Evolutionary conservation across 2,888 invertebrate species (phyloP).

Genomic region (Parochlus steinenii): DNA sequence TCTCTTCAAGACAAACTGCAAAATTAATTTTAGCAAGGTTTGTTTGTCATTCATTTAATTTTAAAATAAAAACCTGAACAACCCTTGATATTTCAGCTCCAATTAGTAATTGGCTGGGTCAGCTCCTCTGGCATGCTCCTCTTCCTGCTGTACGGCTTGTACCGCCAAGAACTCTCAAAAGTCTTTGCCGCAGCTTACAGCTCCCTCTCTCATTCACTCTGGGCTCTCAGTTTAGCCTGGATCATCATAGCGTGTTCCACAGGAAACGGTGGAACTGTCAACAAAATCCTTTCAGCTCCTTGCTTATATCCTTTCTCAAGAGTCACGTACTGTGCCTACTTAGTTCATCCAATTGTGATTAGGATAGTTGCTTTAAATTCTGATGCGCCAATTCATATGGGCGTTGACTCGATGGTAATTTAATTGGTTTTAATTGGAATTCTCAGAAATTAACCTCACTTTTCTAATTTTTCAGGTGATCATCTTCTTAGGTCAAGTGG

Average conservation of each 20-base stretch:
- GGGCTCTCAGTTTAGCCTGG: constrained; percentile 69
- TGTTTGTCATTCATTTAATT: background rate
- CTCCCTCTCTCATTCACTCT: constrained; percentile 64
- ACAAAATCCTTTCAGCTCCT: constrained; percentile 54
- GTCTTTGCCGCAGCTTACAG: constrained; percentile 60
- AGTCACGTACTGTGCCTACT: constrained; percentile 74
- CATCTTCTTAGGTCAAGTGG: constrained; percentile 65
- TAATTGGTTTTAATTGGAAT: constrained; percentile 8
- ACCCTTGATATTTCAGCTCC: constrained; percentile 32
- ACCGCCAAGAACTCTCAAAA: constrained; percentile 50
- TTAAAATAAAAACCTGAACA: constrained; percentile 3
- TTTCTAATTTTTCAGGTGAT: constrained; percentile 39
- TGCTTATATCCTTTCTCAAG: constrained; percentile 70
- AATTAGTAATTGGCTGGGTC: constrained; percentile 53
- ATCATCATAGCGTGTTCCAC: constrained; percentile 71
- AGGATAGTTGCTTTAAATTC: constrained; percentile 64
- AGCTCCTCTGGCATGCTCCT: constrained; percentile 47
- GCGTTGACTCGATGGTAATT: constrained; percentile 57
- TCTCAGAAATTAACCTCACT: background rate
- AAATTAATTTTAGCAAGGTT: constrained; percentile 55
- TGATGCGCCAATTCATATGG: constrained; percentile 67
- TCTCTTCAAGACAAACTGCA: constrained; percentile 64
- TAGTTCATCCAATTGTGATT: constrained; percentile 70
- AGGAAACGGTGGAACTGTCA: constrained; percentile 67
- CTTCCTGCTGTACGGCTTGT: constrained; percentile 62